These are phyloP conservation scores for Tenthredo livida DNA, from an alignment of 2,888 invertebrate species.

Conservation along the genomic window DNA sequence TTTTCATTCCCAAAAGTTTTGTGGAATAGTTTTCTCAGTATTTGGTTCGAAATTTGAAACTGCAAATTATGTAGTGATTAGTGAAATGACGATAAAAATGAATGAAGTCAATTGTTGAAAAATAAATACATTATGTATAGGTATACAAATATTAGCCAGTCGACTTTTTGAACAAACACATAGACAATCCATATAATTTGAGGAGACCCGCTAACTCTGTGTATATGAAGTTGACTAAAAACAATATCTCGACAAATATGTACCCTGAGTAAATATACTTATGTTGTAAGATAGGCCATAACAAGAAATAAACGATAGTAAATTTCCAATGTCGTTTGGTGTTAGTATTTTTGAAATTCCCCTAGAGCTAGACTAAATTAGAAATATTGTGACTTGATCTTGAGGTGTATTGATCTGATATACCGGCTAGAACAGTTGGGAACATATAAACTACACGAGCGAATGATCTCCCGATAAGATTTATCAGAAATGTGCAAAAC, in stretches of 20 bases:
- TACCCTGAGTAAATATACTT: slow-evolving; percentile 3
- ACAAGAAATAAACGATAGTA: slow-evolving; percentile 18
- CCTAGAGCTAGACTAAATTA: not conserved
- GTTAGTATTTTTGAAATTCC: slow-evolving; percentile 19
- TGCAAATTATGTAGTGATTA: not conserved
- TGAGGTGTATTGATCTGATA: too few species aligned
- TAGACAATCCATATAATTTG: not conserved
- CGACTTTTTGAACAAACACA: not conserved
- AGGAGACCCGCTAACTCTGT: not conserved
- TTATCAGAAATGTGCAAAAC: slow-evolving; percentile 10
- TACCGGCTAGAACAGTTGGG: not conserved
- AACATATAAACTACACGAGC: not conserved
- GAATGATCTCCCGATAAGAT: not conserved
- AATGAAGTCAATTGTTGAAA: not conserved
- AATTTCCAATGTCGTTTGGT: slow-evolving; percentile 26
- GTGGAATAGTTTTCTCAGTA: not conserved
- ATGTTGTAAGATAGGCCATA: not conserved
- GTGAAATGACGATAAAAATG: not conserved
- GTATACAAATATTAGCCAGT: not conserved
- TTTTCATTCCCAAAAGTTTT: not conserved
- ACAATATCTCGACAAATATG: slow-evolving; percentile 12
- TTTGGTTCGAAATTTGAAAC: not conserved
- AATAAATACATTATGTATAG: not conserved
- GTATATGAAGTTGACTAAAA: not conserved
- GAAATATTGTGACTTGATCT: not conserved